A percentile compares a stretch with the other conserved stretches of the same genome.
These are phyloP conservation scores for Criorhina ranunculi DNA, from an alignment of 2,888 invertebrate species.

Conservation along the genomic window DNA sequence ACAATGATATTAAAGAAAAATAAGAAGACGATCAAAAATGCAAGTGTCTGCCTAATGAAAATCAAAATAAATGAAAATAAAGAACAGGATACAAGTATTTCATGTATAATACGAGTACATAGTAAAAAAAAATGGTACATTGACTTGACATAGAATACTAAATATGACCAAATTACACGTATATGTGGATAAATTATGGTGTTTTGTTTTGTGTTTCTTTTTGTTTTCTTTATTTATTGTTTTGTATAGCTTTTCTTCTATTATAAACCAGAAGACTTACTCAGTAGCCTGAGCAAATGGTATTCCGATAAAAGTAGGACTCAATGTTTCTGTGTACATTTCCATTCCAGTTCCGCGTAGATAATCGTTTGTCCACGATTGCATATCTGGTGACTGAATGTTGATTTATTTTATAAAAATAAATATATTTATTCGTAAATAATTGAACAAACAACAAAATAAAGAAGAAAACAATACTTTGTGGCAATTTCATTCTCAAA, in stretches of 20 bases:
- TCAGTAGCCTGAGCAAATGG: slow-evolving; percentile 99
- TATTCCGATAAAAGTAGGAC: slow-evolving; percentile 99
- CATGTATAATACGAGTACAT: slow-evolving; percentile 63
- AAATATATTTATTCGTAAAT: slow-evolving; percentile 77
- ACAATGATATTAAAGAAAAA: slow-evolving; percentile 29
- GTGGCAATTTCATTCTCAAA: slow-evolving; percentile 61
- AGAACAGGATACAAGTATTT: slow-evolving; percentile 73
- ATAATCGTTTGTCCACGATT: slow-evolving; percentile 99
- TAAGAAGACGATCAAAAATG: slow-evolving; percentile 55
- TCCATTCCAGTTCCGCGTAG: slow-evolving; percentile 99
- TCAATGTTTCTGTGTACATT: slow-evolving; percentile 99
- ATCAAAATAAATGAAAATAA: slow-evolving; percentile 35
- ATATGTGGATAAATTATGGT: slow-evolving; percentile 58
- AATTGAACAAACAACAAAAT: slow-evolving; percentile 28
- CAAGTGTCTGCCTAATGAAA: slow-evolving; percentile 46
- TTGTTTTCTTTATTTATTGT: slow-evolving; percentile 37
- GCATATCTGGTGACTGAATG: slow-evolving; percentile 95
- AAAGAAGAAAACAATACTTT: slow-evolving; percentile 32
- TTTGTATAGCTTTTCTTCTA: slow-evolving; percentile 72
- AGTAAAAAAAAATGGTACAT: slow-evolving; percentile 67
- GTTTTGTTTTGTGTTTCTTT: slow-evolving; percentile 54
- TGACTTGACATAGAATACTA: slow-evolving; percentile 75
- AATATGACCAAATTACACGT: slow-evolving; percentile 73
- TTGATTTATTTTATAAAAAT: slow-evolving; percentile 66
- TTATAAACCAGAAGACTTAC: slow-evolving; percentile 89